Evolutionary conservation across 2,888 invertebrate genomes (phyloP).

Genomic region (Apodemia duryi): DNA sequence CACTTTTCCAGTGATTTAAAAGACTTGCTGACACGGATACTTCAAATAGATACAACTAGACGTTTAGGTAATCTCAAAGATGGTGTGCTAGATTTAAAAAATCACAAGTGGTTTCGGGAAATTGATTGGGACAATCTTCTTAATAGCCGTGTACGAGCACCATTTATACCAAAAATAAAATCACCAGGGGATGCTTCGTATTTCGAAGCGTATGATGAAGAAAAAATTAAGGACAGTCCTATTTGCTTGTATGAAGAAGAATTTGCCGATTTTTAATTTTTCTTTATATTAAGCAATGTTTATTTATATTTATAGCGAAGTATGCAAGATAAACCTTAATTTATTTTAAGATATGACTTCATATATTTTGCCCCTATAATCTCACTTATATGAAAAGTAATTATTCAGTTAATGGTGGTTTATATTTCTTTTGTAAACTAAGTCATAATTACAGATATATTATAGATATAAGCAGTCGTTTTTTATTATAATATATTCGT

Average conservation of each 20-base stretch:
- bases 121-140: slow-evolving; percentile 93
- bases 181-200: slow-evolving; percentile 84
- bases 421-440: no score
- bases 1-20: slow-evolving; percentile 90
- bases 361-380: background rate
- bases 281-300: background rate
- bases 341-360: background rate
- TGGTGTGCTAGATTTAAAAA: slow-evolving; percentile 93
- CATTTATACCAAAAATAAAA: slow-evolving; percentile 81
- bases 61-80: slow-evolving; percentile 94
- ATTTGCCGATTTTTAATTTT: slow-evolving; percentile 82
- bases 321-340: background rate
- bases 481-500: no score
- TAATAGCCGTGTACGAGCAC: slow-evolving; percentile 84
- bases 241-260: slow-evolving; percentile 80
- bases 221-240: slow-evolving; percentile 71
- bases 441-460: no score
- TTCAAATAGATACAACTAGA: slow-evolving; percentile 78
- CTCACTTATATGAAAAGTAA: no score
- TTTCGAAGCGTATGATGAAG: slow-evolving; percentile 83
- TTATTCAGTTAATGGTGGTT: no score
- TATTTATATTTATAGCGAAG: slow-evolving; percentile 4
- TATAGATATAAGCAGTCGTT: no score
- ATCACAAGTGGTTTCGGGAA: slow-evolving; percentile 93
- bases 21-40: slow-evolving; percentile 87